phyloP scores from a whole-genome alignment of 2,797 vertebrate genomes.

The Cossypha heuglini region DNA sequence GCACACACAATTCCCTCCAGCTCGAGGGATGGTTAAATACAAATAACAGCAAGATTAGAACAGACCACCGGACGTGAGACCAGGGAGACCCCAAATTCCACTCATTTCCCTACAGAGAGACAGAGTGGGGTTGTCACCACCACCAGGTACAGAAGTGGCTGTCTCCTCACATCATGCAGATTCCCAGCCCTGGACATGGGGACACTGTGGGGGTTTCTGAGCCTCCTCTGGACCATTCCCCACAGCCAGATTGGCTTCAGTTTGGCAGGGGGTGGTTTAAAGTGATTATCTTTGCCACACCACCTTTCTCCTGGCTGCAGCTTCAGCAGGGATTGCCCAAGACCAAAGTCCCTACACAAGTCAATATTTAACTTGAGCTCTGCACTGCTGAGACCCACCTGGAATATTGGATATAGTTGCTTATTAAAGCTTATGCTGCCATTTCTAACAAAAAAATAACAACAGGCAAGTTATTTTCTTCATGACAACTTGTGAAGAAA shows the following conservation, averaged over 20 bases:
- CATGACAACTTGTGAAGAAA: neutral
- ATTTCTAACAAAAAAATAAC: neutral
- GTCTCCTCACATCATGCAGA: neutral
- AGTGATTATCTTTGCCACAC: neutral
- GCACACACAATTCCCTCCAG: neutral
- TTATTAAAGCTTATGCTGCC: neutral
- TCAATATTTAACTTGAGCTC: slow-evolving; percentile 46
- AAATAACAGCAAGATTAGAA: neutral
- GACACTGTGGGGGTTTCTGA: neutral
- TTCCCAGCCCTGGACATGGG: neutral
- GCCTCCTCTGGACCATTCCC: neutral
- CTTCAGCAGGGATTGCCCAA: neutral
- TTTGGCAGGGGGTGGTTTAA: neutral
- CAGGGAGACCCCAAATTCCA: neutral
- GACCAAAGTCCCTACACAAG: slow-evolving; percentile 24
- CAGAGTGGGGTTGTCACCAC: neutral
- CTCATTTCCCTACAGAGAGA: neutral
- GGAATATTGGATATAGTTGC: neutral
- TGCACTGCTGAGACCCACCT: neutral
- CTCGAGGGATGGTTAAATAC: neutral
- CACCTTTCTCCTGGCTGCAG: neutral
- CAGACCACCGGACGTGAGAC: neutral
- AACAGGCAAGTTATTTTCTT: neutral
- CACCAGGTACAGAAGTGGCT: neutral
- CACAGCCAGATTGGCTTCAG: neutral